Evolutionary conservation across 2,888 invertebrate genomes (phyloP), one percentile per base, ranked within the genome.

Genomic region (Teleogryllus oceanicus): DNA sequence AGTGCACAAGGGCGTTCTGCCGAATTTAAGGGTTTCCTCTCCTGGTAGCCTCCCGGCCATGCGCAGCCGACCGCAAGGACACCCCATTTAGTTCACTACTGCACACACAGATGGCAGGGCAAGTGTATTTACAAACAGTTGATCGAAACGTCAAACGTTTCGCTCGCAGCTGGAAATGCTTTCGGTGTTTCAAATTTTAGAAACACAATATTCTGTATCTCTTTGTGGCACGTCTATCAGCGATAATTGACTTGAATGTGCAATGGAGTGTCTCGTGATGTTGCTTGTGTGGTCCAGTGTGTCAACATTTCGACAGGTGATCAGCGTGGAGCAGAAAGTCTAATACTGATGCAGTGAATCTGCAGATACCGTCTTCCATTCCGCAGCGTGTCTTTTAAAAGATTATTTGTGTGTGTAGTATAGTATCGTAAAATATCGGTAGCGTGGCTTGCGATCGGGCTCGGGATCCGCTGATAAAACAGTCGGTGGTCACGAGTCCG

Each of bases 401-500:
- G 74, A 74, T 5, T 74, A 76, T 16, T 24, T 21, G 76, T 37
- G 76, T 76, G 76, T 76, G 13, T 76, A 76, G 78, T n/a, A 49
- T 62, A 16, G n/a, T 37, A 13, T 62, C 62, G 8, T 62, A 62
- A 62, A 37, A 78, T 75, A 51, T 80, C 77, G 79, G 76, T 81
- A 81, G 80, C 77, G 82, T 83, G 83, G 83, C 83, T 79, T 79
- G 79, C 80, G 80, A 79, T 74, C 78, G 80, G 24, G 82, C 62
- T 62, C 62, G 86, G 83, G 88, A 87, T 83, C 86, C 85, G 83
- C 85, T 88, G 83, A 86, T 88, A 83, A 88, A 88, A 85, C 86
- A 87, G 84, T 87, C 88, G 84, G 86, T 88, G 83, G 88, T 87
- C 83, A 87, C 86, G 84, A 87, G 88, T 84, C 86, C 86, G 83